Percentiles rank a stretch among this genome's conserved stretches.
Conservation (phyloP, 2,888 invertebrate species). For the Listrodromus nycthemerus region DNA sequence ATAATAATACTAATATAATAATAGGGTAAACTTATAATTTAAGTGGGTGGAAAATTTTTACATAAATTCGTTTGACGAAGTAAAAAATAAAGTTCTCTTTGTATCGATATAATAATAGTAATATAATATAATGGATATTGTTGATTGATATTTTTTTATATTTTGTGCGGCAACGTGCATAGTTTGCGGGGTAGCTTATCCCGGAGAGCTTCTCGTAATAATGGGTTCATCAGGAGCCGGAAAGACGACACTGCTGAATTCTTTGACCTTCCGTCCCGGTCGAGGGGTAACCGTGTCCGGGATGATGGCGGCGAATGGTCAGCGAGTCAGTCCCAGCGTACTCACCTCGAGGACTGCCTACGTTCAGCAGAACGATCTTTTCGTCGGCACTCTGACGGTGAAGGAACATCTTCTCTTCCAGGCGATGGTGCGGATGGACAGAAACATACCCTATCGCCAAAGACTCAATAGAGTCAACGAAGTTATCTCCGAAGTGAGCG, state of each 20-base stretch:
- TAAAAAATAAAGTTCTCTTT: no score
- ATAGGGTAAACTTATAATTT: no score
- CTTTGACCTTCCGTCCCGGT: slow-evolving; percentile 93
- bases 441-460: slow-evolving; percentile 89
- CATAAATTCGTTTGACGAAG: no score
- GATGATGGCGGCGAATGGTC: slow-evolving; percentile 90
- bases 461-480: slow-evolving; percentile 93
- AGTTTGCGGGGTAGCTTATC: slow-evolving; percentile 94
- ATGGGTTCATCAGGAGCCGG: slow-evolving; percentile 97
- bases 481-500: slow-evolving; percentile 92
- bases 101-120: no score
- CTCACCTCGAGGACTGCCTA: slow-evolving; percentile 94
- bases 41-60: no score
- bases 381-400: slow-evolving; percentile 95
- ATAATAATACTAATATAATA: slow-evolving; percentile 4
- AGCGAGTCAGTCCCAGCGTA: slow-evolving; percentile 89
- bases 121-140: background rate
- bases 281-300: slow-evolving; percentile 89
- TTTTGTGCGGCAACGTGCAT: slow-evolving; percentile 28
- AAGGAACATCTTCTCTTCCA: slow-evolving; percentile 94
- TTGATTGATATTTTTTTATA: no score
- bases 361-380: slow-evolving; percentile 97
- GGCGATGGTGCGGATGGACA: slow-evolving; percentile 95
- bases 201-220: slow-evolving; percentile 94
- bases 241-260: slow-evolving; percentile 96